These are phyloP conservation scores for Melipona quadrifasciata DNA, from an alignment of 1,140 invertebrate species.

Conservation along the genomic window DNA sequence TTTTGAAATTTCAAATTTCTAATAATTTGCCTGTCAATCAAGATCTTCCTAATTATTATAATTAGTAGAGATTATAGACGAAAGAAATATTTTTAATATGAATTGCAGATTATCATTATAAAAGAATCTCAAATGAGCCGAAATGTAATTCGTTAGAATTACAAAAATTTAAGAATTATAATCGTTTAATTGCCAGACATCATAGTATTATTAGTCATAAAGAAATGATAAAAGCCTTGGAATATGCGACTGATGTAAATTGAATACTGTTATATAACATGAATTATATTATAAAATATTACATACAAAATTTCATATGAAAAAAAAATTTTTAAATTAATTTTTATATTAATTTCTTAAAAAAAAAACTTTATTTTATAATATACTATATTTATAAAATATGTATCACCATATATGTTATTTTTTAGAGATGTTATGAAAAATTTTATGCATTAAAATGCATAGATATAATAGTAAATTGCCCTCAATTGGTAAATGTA, in stretches of 20 bases:
- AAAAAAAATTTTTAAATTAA: background rate
- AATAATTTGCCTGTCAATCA: background rate
- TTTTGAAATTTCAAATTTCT: conserved; percentile 13
- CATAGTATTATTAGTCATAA: conserved; percentile 40
- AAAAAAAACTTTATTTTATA: background rate
- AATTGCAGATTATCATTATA: conserved; percentile 9
- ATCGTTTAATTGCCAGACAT: background rate
- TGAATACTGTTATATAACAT: background rate
- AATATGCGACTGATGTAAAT: conserved; percentile 26
- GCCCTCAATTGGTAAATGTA: conserved; percentile 65
- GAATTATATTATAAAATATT: background rate
- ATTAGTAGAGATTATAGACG: too few species aligned
- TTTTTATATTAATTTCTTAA: too few species aligned
- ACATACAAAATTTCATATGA: background rate
- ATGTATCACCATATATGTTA: background rate
- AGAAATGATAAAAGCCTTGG: conserved; percentile 16
- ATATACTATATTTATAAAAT: background rate
- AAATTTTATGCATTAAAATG: conserved; percentile 60
- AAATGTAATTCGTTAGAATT: background rate
- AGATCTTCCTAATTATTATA: background rate
- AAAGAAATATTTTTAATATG: background rate
- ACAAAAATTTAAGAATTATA: background rate
- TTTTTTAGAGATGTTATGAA: conserved; percentile 61
- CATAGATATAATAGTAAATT: conserved; percentile 54
- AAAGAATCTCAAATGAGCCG: background rate